phyloP scores from a whole-genome alignment of 2,888 invertebrate species.

The Antitype chi region DNA sequence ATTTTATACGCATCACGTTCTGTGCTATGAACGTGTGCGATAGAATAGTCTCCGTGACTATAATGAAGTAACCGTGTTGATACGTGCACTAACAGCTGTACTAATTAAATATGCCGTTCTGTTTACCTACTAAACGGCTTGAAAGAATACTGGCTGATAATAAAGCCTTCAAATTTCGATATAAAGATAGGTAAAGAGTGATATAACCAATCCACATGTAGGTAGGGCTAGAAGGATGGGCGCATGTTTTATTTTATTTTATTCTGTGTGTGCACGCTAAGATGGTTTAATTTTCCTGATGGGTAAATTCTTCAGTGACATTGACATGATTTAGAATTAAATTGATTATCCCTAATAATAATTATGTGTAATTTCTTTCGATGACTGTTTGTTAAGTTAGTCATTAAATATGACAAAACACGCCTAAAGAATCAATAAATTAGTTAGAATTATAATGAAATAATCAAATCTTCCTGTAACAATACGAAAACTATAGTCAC shows the following conservation, averaged over 20 bases:
- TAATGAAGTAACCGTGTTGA: conserved; percentile 56
- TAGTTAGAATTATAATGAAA: conserved; percentile 53
- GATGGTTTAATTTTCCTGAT: conserved; percentile 1
- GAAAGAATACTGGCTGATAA: conserved; percentile 32
- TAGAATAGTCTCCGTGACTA: conserved; percentile 57
- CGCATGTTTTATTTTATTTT: conserved; percentile 1
- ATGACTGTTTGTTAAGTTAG: conserved; percentile 19
- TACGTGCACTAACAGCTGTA: conserved; percentile 63
- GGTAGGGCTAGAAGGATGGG: conserved; percentile 6
- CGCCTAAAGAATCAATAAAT: conserved; percentile 47
- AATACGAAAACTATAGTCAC: too few relatives aligned
- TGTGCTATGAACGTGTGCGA: conserved; percentile 45
- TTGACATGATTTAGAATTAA: conserved; percentile 7
- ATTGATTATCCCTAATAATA: conserved; percentile 5
- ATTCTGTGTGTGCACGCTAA: conserved; percentile 21
- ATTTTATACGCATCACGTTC: conserved; percentile 59
- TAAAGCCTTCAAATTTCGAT: conserved; percentile 12
- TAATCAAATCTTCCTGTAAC: conserved; percentile 61
- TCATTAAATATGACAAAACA: conserved; percentile 35
- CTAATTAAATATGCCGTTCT: conserved; percentile 63
- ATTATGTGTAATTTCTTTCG: conserved; percentile 10
- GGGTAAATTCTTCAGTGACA: conserved; percentile 4
- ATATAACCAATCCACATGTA: background rate
- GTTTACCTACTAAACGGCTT: conserved; percentile 60
- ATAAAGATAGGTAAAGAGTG: conserved; percentile 1